These are phyloP conservation scores for Datnioides undecimradiatus DNA, from an alignment of 2,113 vertebrate species.

Conservation along the genomic window DNA sequence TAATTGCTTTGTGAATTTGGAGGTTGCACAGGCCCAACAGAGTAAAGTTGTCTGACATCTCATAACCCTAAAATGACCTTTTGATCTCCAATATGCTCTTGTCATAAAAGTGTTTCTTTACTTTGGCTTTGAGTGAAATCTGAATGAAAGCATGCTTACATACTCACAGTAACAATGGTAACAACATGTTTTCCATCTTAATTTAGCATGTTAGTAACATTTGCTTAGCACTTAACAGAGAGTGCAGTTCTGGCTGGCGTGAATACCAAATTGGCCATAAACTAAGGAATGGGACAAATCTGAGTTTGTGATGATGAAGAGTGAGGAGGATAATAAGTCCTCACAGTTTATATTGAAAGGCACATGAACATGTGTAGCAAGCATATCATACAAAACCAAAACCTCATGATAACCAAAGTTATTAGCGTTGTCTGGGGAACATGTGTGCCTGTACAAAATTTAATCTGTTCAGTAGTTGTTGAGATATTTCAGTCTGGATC, in stretches of 20 bases:
- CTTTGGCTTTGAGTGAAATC: background rate
- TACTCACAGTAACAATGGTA: background rate
- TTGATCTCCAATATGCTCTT: conserved; percentile 5
- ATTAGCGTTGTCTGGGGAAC: no score
- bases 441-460: background rate
- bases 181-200: background rate
- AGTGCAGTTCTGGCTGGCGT: background rate
- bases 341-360: background rate
- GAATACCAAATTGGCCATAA: background rate
- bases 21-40: background rate
- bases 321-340: background rate
- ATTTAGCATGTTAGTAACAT: conserved; percentile 2
- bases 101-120: background rate
- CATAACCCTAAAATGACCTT: background rate
- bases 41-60: conserved; percentile 16
- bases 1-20: conserved; percentile 28
- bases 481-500: background rate
- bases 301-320: background rate
- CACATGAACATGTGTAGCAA: background rate
- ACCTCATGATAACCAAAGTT: background rate
- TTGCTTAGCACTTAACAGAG: background rate
- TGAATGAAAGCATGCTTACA: background rate
- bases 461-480: no score
- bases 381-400: background rate
- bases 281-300: background rate